Evolutionary conservation across 2,888 invertebrate genomes (phyloP).

Genomic region (Temnothorax ravouxi): DNA sequence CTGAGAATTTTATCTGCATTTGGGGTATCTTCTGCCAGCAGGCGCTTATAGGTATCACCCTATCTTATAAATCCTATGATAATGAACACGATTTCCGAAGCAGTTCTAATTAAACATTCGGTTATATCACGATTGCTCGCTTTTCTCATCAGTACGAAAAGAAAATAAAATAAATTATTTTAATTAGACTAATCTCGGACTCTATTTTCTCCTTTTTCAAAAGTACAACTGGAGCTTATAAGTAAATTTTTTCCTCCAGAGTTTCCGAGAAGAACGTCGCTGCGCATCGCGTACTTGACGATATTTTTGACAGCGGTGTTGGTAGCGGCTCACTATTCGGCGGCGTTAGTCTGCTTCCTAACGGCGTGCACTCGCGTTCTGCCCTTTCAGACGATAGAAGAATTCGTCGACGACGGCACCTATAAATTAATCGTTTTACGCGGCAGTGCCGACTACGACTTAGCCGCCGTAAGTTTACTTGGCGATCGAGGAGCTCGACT

Average conservation of each 20-base stretch:
- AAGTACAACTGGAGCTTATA: neutral
- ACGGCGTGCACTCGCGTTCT: neutral
- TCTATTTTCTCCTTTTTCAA: neutral
- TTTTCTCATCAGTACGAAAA: neutral
- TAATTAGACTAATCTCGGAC: too few relatives aligned
- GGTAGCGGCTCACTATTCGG: constrained; percentile 78
- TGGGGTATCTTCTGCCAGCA: constrained; percentile 81
- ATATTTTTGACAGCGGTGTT: constrained; percentile 65
- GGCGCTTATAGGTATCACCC: constrained; percentile 71
- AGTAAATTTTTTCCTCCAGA: neutral
- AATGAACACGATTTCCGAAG: neutral
- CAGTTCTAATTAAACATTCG: neutral
- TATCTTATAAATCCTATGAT: neutral
- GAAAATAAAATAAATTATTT: too few relatives aligned
- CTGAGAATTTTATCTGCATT: constrained; percentile 68
- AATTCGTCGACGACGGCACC: too few relatives aligned
- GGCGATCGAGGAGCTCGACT: constrained; percentile 13
- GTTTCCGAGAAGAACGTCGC: constrained; percentile 18
- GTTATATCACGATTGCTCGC: neutral
- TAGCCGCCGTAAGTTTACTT: constrained; percentile 70
- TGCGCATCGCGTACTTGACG: constrained; percentile 62
- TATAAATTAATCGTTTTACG: too few relatives aligned
- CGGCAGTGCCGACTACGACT: too few relatives aligned
- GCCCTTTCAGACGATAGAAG: neutral
- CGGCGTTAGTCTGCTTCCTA: constrained; percentile 53